Percentiles rank a stretch among this genome's conserved stretches.
phyloP scores from a whole-genome alignment of 2,888 invertebrate species.

The Nycteola revayana region DNA sequence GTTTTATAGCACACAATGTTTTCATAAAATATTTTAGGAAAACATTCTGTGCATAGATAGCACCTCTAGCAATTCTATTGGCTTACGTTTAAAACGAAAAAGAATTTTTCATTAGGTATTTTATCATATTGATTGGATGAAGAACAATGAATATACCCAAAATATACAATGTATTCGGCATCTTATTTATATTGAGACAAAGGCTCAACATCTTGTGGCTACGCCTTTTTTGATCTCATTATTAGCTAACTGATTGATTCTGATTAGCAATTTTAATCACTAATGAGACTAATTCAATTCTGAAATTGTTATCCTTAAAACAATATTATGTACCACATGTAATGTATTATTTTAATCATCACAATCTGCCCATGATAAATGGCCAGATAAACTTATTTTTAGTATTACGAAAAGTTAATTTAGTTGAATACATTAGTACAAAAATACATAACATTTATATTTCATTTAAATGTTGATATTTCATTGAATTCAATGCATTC shows the following conservation, averaged over 20 bases:
- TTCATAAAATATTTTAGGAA: no score
- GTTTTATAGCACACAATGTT: no score
- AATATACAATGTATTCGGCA: background rate
- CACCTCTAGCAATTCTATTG: no score
- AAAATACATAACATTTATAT: conserved; percentile 45
- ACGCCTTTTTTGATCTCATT: conserved; percentile 62
- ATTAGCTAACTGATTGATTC: conserved; percentile 45
- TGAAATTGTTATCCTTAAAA: conserved; percentile 21
- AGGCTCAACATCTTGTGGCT: background rate
- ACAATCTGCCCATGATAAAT: conserved; percentile 44
- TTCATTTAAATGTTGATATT: conserved; percentile 28
- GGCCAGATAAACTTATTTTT: conserved; percentile 42
- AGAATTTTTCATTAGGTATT: no score
- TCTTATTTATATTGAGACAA: background rate
- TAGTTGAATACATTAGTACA: conserved; percentile 73
- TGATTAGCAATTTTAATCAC: conserved; percentile 21
- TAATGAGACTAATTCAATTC: conserved; percentile 22
- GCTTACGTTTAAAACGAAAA: no score
- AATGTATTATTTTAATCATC: conserved; percentile 42
- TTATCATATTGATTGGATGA: conserved; percentile 10
- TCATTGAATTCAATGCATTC: conserved; percentile 37
- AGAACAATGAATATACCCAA: no score
- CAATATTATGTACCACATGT: conserved; percentile 6
- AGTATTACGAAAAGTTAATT: conserved; percentile 40
- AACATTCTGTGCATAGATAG: no score